A percentile compares a stretch with the other conserved stretches of the same genome.
Conservation (phyloP, 1,140 invertebrate species). For the Drosophila trapezifrons region DNA sequence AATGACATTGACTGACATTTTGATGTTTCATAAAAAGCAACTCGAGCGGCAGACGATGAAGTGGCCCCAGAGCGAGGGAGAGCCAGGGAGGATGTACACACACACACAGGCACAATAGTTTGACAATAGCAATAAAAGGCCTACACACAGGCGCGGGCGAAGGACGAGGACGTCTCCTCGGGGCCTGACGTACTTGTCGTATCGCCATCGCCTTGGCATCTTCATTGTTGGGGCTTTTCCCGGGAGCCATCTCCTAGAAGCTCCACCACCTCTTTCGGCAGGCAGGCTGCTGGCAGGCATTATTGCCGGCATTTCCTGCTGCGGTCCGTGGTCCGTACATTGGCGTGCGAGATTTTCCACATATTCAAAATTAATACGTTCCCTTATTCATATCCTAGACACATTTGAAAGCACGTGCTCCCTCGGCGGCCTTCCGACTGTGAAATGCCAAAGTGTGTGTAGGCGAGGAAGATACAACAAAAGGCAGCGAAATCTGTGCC, state of each 20-base stretch:
- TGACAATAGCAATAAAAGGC: constrained; percentile 83
- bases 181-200: constrained; percentile 73
- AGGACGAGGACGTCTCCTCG: constrained; percentile 8
- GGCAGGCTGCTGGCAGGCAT: constrained; percentile 43
- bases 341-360: constrained; percentile 76
- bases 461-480: constrained; percentile 24
- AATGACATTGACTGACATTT: constrained; percentile 83
- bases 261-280: constrained; percentile 28
- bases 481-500: constrained; percentile 29
- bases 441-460: constrained; percentile 57
- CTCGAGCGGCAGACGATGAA: constrained; percentile 74
- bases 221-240: constrained; percentile 69
- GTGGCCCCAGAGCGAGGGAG: constrained; percentile 13
- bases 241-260: constrained; percentile 3
- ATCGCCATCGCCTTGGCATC: constrained; percentile 74
- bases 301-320: constrained; percentile 72
- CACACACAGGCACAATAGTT: constrained; percentile 69
- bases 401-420: constrained; percentile 77
- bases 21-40: constrained; percentile 83
- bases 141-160: constrained; percentile 45
- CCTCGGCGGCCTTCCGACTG: constrained; percentile 59
- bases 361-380: constrained; percentile 83
- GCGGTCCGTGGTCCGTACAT: constrained; percentile 31
- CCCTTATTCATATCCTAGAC: constrained; percentile 76
- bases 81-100: constrained; percentile 6